Evolutionary conservation across 2,888 invertebrate species (phyloP).

Genomic region (Nematopogon swammerdamellus): DNA sequence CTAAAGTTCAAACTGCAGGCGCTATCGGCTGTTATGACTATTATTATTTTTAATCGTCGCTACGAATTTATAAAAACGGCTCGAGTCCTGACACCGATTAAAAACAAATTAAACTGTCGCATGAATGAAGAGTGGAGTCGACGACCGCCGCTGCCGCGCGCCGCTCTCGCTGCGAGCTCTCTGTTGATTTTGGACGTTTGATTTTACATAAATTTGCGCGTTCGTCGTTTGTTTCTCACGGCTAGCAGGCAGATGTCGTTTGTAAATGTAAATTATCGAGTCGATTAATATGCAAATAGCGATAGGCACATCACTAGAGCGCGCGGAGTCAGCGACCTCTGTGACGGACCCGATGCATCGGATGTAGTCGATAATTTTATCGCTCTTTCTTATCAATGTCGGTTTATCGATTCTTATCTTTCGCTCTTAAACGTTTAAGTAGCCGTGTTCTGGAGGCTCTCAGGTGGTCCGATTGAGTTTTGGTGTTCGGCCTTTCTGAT

Average conservation of each 20-base stretch:
- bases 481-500: no score
- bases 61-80: not conserved
- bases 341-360: no score
- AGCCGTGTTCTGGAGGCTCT: no score
- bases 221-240: conserved; percentile 48
- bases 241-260: conserved; percentile 55
- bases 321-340: conserved; percentile 10
- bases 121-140: not conserved
- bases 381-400: not conserved
- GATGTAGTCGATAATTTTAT: not conserved
- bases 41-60: not conserved
- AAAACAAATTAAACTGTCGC: not conserved
- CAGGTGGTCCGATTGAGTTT: no score
- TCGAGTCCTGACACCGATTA: not conserved
- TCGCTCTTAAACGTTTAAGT: no score
- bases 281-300: conserved; percentile 55
- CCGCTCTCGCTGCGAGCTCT: not conserved
- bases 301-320: conserved; percentile 45
- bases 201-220: conserved; percentile 54
- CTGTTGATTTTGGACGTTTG: conserved; percentile 18
- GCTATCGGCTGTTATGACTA: not conserved
- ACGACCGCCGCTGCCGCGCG: not conserved
- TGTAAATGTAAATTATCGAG: conserved; percentile 54
- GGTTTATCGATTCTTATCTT: not conserved
- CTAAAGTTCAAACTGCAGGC: not conserved